phyloP scores from a whole-genome alignment of 92 coral and sea anemone species.

The Siderastrea siderea region DNA sequence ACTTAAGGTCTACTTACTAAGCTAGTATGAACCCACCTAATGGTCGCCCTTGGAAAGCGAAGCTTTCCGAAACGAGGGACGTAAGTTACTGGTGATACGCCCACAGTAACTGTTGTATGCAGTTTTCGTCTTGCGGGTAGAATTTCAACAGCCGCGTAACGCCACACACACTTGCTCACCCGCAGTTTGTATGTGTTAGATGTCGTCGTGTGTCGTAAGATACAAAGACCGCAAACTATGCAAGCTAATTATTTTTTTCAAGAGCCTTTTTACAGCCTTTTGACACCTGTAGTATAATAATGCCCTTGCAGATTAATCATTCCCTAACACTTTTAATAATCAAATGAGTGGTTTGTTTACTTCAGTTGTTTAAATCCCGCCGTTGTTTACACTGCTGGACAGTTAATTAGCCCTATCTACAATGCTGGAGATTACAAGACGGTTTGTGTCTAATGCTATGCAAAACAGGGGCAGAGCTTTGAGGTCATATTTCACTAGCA shows the following conservation, averaged over 20 bases:
- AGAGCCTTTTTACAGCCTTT: not conserved
- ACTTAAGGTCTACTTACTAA: no score
- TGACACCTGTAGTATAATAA: not conserved
- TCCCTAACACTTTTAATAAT: conserved; percentile 23
- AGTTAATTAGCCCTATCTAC: conserved; percentile 9
- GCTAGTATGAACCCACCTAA: no score
- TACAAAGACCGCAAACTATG: not conserved
- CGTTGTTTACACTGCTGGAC: conserved; percentile 23
- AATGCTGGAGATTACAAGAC: not conserved
- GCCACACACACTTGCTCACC: no score
- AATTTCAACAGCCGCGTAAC: no score
- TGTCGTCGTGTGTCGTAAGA: not conserved
- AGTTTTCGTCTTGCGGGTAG: no score
- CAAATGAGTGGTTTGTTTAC: conserved; percentile 16
- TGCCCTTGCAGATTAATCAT: conserved; percentile 6
- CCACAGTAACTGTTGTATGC: no score
- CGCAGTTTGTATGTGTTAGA: no score
- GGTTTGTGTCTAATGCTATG: not conserved
- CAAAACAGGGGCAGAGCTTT: not conserved
- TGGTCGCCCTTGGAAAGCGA: no score
- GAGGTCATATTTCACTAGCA: not conserved
- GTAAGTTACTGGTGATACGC: no score
- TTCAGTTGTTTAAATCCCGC: not conserved
- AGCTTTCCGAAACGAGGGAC: no score
- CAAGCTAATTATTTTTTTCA: not conserved